Evolutionary conservation across 2,113 vertebrate species (phyloP).

Genomic region (Oreochromis spilurus): DNA sequence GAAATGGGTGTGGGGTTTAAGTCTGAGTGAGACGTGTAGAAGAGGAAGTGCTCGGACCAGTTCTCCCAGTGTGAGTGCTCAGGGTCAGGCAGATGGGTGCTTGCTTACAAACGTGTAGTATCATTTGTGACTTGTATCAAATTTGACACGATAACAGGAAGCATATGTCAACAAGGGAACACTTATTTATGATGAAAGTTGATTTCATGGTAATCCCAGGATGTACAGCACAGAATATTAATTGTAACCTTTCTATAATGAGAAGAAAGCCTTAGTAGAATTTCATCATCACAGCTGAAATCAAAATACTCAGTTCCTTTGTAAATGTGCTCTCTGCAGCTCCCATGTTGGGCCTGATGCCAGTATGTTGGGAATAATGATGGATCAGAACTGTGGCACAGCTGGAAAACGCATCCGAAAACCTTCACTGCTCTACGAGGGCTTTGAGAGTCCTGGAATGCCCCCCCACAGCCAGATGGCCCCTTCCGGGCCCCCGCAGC

Average conservation of each 20-base stretch:
- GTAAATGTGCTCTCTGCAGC: conserved; percentile 42
- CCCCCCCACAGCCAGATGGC: conserved; percentile 66
- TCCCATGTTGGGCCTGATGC: conserved; percentile 57
- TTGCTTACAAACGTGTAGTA: neutral
- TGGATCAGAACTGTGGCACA: conserved; percentile 75
- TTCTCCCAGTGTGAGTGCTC: neutral
- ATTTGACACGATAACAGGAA: neutral
- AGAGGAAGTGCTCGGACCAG: neutral
- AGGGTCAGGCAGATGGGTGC: neutral
- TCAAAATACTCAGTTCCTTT: neutral
- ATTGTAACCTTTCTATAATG: neutral
- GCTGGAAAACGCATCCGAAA: conserved; percentile 90
- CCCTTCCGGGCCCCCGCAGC: conserved; percentile 73
- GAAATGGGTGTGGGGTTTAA: neutral
- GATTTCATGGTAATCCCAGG: neutral
- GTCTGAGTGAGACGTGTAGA: neutral
- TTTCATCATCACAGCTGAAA: neutral
- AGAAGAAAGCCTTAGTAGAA: rapidly evolving
- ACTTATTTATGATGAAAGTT: neutral
- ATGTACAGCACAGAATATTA: neutral
- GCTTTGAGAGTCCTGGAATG: conserved; percentile 87
- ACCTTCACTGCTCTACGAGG: conserved; percentile 87
- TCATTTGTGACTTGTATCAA: neutral
- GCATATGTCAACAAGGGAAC: rapidly evolving
- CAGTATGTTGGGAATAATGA: conserved; percentile 52